Evolutionary conservation across 1,140 invertebrate species (phyloP).

Genomic region (Drosophila kikkawai): DNA sequence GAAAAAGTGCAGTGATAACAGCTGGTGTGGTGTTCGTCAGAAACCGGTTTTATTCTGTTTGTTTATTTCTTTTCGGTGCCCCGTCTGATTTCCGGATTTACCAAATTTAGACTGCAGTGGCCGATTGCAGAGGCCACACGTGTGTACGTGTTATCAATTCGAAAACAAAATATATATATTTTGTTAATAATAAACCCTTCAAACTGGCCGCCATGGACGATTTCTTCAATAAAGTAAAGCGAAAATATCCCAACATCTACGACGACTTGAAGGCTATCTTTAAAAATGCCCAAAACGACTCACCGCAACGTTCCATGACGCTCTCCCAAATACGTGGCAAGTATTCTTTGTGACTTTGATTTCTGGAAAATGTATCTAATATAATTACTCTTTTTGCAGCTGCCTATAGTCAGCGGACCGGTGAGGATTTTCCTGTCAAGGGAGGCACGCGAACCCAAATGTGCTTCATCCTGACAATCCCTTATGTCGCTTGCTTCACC

Average conservation of each 20-base stretch:
- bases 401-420: constrained; percentile 42
- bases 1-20: constrained; percentile 23
- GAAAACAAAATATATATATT: not conserved
- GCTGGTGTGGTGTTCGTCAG: constrained; percentile 1
- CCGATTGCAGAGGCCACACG: constrained; percentile 28
- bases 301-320: constrained; percentile 50
- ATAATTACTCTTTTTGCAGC: constrained; percentile 39
- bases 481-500: constrained; percentile 48
- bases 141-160: not conserved
- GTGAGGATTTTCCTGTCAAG: constrained; percentile 54
- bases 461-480: constrained; percentile 54
- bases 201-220: constrained; percentile 48
- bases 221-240: constrained; percentile 50
- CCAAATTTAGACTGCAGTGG: constrained; percentile 22
- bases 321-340: constrained; percentile 62
- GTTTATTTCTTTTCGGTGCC: constrained; percentile 10
- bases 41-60: constrained; percentile 55
- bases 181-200: not conserved
- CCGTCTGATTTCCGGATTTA: constrained; percentile 16
- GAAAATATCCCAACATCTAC: constrained; percentile 37
- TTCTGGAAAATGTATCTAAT: not conserved
- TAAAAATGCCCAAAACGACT: constrained; percentile 22
- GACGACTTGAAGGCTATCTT: constrained; percentile 42
- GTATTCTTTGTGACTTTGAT: not conserved
- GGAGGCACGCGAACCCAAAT: constrained; percentile 52